Base-by-base conservation (phyloP, 2,113 vertebrate genomes). In the Rhizomys pruinosus region DNA sequence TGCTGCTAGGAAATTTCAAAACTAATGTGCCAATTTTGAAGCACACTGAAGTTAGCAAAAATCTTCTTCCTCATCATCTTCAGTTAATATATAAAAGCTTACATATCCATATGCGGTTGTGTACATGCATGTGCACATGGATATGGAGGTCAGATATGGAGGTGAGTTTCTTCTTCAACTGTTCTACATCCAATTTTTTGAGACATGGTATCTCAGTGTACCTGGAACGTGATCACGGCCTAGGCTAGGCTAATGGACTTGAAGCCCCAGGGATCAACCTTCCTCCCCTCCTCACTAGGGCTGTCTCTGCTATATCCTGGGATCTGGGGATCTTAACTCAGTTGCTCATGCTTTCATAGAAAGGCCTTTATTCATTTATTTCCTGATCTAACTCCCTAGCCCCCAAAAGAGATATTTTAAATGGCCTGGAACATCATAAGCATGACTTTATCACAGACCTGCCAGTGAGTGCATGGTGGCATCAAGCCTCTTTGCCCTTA, bases 331-430 rank as follows among this genome's bases (percentile, higher is more conserved):
- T 64, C 1, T 44, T 12, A 64, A 32, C 16, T 44, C 5, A 44
- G 16, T 44, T 44, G 8, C 16, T 39, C 10, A 63, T 20, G 16
- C 63, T 63, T 64, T 4, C 4, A 12, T 27, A 82, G 37, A 27
- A 63, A 64, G 63, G 25, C 42, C 3, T 64, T 44, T 64, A 22
- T 19, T 7, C 16, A 1, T 64, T 44, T 64, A 22, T 19, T 7
- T 8, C 42, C 8, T 7, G 79, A 63, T 1, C 47, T 7, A 63
- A 63, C 4, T 6, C 0, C 15, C 47, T 2, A 22, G 9, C 2
- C 2, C 42, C 69, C 52, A 81, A 68, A 89, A 32, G 29, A 91
- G 34, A 81, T 6, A 27, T 80, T 76, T 80, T 16, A 55, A 37
- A 13, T 74, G 25, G 42, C 20, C 25, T 59, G 23, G n/a, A n/a